Evolutionary conservation across 2,888 invertebrate genomes (phyloP).

Genomic region (Thymelicus acteon): DNA sequence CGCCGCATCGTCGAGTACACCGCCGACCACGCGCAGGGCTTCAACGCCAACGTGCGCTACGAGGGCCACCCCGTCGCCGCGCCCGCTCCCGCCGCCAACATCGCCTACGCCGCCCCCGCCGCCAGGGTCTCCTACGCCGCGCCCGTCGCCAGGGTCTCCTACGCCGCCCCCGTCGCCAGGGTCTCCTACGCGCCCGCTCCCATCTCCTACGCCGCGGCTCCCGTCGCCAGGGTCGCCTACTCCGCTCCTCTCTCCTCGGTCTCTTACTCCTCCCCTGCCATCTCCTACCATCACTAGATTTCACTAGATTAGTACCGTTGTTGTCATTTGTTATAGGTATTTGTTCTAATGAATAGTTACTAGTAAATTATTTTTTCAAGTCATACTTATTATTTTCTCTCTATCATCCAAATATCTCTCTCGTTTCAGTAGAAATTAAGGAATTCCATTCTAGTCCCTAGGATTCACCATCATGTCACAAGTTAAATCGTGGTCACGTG

Average conservation of each 20-base stretch:
- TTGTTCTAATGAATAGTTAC: conserved; percentile 64
- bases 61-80: conserved; percentile 64
- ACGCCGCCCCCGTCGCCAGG: conserved; percentile 54
- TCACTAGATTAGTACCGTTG: conserved; percentile 42
- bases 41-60: conserved; percentile 76
- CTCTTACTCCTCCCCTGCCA: conserved; percentile 66
- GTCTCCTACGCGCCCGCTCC: conserved; percentile 69
- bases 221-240: conserved; percentile 51
- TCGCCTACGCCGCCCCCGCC: conserved; percentile 53
- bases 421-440: no score
- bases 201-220: conserved; percentile 39
- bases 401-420: no score
- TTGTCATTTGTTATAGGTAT: conserved; percentile 51
- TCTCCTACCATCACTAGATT: conserved; percentile 73
- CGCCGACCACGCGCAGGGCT: conserved; percentile 71
- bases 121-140: conserved; percentile 55
- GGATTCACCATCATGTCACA: no score
- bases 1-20: conserved; percentile 77
- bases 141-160: conserved; percentile 51
- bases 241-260: conserved; percentile 58
- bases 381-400: no score
- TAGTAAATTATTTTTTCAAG: conserved; percentile 18
- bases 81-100: conserved; percentile 47
- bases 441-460: no score
- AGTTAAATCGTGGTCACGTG: background rate